These are phyloP conservation scores for Notechis scutatus DNA, from an alignment of 2,113 vertebrate genomes.

Conservation along the genomic window DNA sequence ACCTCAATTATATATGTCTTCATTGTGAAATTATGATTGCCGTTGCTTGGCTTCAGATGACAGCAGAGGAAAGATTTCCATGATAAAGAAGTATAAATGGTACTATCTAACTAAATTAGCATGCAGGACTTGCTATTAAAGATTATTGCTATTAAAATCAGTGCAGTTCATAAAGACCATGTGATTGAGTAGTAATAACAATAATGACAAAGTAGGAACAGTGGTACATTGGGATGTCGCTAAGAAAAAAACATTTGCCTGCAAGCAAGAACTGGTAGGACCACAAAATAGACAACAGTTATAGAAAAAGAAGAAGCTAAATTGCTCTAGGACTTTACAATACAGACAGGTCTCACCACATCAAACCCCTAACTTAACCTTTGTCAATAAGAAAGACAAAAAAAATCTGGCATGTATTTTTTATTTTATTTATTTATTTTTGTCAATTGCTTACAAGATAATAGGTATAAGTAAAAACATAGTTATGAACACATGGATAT, in stretches of 20 bases:
- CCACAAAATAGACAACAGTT: background rate
- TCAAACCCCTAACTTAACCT: background rate
- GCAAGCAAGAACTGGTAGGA: background rate
- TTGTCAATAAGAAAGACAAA: background rate
- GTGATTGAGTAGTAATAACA: background rate
- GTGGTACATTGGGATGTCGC: background rate
- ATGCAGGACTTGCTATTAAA: conserved; percentile 37
- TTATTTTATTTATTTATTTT: too few relatives aligned
- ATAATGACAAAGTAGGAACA: conserved; percentile 7
- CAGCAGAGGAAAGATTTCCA: conserved; percentile 53
- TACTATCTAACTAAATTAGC: conserved; percentile 45
- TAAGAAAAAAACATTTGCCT: background rate
- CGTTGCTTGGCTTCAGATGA: conserved; percentile 57
- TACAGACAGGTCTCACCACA: background rate
- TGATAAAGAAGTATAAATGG: conserved; percentile 61
- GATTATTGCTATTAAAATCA: conserved; percentile 22
- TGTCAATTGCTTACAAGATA: too few relatives aligned
- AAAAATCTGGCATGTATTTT: background rate
- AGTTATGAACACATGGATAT: too few relatives aligned
- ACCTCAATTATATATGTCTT: conserved; percentile 69
- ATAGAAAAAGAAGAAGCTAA: background rate
- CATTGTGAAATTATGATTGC: conserved; percentile 66
- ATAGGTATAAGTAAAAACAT: too few relatives aligned
- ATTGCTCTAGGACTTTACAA: background rate
- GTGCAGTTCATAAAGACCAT: conserved; percentile 12